Evolutionary conservation across 1,140 invertebrate species (phyloP).

Genomic region (Diachasma alloeum): DNA sequence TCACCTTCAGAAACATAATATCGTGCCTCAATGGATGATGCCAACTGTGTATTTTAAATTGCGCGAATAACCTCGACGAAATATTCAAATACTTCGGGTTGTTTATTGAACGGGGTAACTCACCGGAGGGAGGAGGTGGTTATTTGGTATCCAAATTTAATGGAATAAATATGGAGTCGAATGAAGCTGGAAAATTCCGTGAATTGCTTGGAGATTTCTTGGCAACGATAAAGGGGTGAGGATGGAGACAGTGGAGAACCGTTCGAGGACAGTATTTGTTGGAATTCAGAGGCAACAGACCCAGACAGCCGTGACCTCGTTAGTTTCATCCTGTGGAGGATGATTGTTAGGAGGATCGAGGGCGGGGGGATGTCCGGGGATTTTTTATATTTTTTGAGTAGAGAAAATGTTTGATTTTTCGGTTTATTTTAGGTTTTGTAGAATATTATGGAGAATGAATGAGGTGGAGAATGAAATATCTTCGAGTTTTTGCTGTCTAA

Average conservation of each 20-base stretch:
- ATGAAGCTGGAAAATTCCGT: constrained; percentile 12
- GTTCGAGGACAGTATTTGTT: constrained; percentile 3
- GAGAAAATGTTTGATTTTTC: too few relatives aligned
- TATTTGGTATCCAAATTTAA: not conserved
- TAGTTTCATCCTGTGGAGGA: not conserved
- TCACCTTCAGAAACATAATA: not conserved
- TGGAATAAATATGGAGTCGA: constrained; percentile 5
- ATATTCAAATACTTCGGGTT: not conserved
- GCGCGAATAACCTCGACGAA: not conserved
- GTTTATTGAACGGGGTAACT: not conserved
- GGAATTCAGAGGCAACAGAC: constrained; percentile 3
- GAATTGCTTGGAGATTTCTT: constrained; percentile 16
- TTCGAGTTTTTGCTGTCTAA: not conserved
- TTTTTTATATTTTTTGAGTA: too few relatives aligned
- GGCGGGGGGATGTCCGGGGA: too few relatives aligned
- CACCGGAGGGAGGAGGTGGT: not conserved
- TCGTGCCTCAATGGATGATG: not conserved
- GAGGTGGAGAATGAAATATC: too few relatives aligned
- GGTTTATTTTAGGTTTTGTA: too few relatives aligned
- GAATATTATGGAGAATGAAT: too few relatives aligned
- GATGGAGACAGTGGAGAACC: not conserved
- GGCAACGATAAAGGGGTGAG: constrained; percentile 17
- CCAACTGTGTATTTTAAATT: not conserved
- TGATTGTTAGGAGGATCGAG: not conserved
- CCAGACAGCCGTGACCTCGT: not conserved